Evolutionary conservation across 2,888 invertebrate genomes (phyloP).

Genomic region (Nebria salina): DNA sequence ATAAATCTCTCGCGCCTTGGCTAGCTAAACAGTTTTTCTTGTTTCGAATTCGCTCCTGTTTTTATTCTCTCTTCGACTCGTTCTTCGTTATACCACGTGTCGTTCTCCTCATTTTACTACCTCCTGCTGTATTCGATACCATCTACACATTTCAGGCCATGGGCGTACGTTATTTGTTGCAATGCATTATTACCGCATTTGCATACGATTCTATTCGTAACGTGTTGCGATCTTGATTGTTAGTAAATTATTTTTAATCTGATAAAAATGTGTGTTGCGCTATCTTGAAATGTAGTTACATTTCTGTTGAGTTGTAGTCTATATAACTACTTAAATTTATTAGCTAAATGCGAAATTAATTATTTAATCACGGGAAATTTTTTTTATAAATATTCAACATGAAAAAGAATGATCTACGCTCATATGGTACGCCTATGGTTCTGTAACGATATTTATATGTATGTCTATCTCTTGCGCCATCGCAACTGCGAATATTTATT

Average conservation of each 20-base stretch:
- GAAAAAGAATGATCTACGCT: too few relatives aligned
- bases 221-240: neutral
- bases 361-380: neutral
- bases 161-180: neutral
- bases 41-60: conserved; percentile 25
- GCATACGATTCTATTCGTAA: neutral
- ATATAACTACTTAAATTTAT: neutral
- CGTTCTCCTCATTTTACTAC: neutral
- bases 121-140: neutral
- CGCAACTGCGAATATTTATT: conserved; percentile 53
- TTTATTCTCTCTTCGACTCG: neutral
- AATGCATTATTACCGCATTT: neutral
- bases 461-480: conserved; percentile 10
- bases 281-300: neutral
- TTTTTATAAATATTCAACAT: too few relatives aligned
- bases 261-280: neutral
- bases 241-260: neutral
- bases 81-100: neutral
- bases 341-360: neutral
- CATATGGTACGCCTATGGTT: neutral
- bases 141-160: neutral
- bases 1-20: conserved; percentile 33
- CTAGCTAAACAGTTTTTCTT: conserved; percentile 37
- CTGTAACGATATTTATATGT: conserved; percentile 17
- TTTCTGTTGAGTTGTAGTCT: neutral